Conservation (phyloP, 2,888 invertebrate genomes). For the Morpho achilles region DNA sequence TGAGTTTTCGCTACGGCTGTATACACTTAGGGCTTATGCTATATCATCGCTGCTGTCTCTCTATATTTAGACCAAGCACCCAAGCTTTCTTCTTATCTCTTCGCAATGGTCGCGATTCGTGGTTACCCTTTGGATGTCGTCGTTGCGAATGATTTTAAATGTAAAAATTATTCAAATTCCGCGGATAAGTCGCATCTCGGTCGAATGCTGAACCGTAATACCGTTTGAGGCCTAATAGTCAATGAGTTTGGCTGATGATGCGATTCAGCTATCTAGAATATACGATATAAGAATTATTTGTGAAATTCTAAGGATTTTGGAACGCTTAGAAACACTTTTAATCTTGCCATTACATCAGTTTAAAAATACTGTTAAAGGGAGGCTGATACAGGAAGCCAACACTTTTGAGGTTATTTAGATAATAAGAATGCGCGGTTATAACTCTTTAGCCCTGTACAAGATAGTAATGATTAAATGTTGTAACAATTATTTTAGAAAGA, state of each 20-base stretch:
- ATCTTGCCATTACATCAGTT: no score
- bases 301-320: not conserved
- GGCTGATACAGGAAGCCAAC: no score
- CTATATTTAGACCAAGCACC: conserved; percentile 33
- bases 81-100: conserved; percentile 69
- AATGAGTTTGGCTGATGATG: conserved; percentile 28
- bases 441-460: no score
- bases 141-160: conserved; percentile 78
- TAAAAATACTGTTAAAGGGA: no score
- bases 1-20: not conserved
- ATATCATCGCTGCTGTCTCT: conserved; percentile 1
- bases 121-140: conserved; percentile 79
- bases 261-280: conserved; percentile 19
- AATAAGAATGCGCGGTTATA: no score
- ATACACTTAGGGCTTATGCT: not conserved
- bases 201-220: conserved; percentile 61
- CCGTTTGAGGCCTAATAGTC: conserved; percentile 47
- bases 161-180: conserved; percentile 78
- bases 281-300: conserved; percentile 4
- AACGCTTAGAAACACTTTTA: no score
- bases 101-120: conserved; percentile 73
- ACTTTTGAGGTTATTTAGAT: no score
- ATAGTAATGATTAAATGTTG: no score
- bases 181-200: conserved; percentile 60
- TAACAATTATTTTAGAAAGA: no score